Conservation (phyloP, 2,888 invertebrate species). For the Drosophila atroscutellata region DNA sequence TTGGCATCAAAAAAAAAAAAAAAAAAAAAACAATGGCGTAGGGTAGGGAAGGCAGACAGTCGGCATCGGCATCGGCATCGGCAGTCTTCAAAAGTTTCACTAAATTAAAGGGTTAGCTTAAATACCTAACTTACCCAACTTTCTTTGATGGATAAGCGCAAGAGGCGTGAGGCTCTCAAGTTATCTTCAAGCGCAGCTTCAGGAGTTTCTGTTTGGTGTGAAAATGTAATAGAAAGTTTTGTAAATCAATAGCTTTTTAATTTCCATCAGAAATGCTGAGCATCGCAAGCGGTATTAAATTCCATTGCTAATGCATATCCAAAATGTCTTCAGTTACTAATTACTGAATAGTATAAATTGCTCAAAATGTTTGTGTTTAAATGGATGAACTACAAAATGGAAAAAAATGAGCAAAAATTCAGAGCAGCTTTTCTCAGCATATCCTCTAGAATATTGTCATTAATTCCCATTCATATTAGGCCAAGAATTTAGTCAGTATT, state of each 20-base stretch:
- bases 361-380: not conserved
- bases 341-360: not conserved
- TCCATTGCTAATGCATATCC: not conserved
- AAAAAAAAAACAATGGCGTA: slow-evolving; percentile 8
- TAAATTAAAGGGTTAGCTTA: slow-evolving; percentile 76
- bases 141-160: slow-evolving; percentile 79
- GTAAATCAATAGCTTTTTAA: slow-evolving; percentile 12
- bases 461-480: not conserved
- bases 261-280: not conserved
- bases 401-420: accelerated
- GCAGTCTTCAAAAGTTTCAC: slow-evolving; percentile 78
- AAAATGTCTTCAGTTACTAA: not conserved
- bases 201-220: slow-evolving; percentile 56
- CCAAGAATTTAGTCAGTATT: not conserved
- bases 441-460: not conserved
- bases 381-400: not conserved
- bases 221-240: slow-evolving; percentile 69
- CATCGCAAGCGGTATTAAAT: not conserved
- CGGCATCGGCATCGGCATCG: slow-evolving; percentile 51
- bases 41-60: slow-evolving; percentile 3
- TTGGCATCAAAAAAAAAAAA: slow-evolving; percentile 16
- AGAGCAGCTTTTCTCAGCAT: not conserved
- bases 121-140: slow-evolving; percentile 61
- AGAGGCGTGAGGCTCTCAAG: slow-evolving; percentile 44
- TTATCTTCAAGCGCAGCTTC: slow-evolving; percentile 35